Evolutionary conservation across 2,888 invertebrate species (phyloP), one percentile per base, ranked within the genome.

Genomic region (Apeira syringaria): DNA sequence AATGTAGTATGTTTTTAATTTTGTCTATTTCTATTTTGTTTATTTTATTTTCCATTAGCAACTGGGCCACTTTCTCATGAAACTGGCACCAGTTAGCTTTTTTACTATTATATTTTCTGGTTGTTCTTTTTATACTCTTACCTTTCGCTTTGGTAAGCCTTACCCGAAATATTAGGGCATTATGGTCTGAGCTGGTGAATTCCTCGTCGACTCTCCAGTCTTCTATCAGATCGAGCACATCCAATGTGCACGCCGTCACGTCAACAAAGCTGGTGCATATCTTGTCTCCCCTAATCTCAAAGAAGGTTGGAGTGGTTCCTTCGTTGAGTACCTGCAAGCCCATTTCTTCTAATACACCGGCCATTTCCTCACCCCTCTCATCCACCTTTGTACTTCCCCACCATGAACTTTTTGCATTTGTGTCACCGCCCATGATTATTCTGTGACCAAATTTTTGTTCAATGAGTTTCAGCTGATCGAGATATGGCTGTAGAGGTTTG

Each of bases 241-340:
- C 43, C 0, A n/a, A 1, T 0, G 60, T 32, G 33, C 63, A 60
- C 0, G 56, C 56, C 3, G 64, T 62, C 0, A 65, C 12, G 13
- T 63, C 63, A 0, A 63, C 56, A 8, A 25, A 20, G 32, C 60
- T 64, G 1, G 9, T 22, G 31, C 32, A 56, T 0, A 1, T 0
- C 15, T 15, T 40, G 0, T 28, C 31, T 0, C 56, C 56, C 7
- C 63, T 47, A 0, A 55, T 12, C 0, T 58, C 59, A 13, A 58
- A 45, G 31, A 61, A 66, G 0, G 64, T 63, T 0, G 66, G 63
- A 0, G 27, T 50, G 0, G 45, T 17, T 0, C 62, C 61, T 0
- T 7, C 26, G 37, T 68, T 66, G 0, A 68, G 46, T 3, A 63
- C 31, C 11, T 63, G 48, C 22, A 61, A 10, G 1, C 26, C 26